phyloP scores from a whole-genome alignment of 2,113 vertebrate species.

The Carlito syrichta region DNA sequence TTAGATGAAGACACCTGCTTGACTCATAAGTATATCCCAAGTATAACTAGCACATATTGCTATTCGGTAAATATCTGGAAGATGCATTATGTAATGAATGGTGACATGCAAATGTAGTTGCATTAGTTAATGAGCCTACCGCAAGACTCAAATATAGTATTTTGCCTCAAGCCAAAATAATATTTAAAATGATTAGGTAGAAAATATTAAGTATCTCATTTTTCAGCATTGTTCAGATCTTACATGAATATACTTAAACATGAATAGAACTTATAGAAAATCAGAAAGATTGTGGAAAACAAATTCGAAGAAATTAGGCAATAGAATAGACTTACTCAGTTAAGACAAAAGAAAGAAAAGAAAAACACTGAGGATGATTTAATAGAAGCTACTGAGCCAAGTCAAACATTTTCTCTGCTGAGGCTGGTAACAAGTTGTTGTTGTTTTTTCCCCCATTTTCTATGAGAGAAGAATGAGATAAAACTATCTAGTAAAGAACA shows the following conservation, averaged over 20 bases:
- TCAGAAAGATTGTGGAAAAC: not conserved
- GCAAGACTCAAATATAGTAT: not conserved
- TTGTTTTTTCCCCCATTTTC: not conserved
- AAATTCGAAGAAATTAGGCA: not conserved
- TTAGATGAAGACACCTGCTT: not conserved
- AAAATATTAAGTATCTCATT: not conserved
- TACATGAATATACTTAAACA: not conserved
- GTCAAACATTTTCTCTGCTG: constrained; percentile 28
- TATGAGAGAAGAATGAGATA: constrained; percentile 10
- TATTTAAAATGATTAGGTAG: no score
- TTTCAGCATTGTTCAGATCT: constrained; percentile 5
- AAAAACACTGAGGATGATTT: not conserved
- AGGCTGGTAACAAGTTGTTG: not conserved
- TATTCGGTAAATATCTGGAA: constrained; percentile 44
- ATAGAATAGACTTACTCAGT: not conserved
- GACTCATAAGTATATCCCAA: not conserved
- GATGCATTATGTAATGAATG: not conserved
- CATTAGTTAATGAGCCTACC: not conserved
- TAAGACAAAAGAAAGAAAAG: not conserved
- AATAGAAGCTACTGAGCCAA: not conserved
- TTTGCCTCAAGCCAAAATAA: not conserved
- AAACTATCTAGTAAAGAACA: constrained; percentile 29
- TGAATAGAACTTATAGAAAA: not conserved
- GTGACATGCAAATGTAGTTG: not conserved
- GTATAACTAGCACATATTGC: not conserved